Base-by-base conservation (phyloP, 1,140 invertebrate species). In the Pemphigus obesinymphae region DNA sequence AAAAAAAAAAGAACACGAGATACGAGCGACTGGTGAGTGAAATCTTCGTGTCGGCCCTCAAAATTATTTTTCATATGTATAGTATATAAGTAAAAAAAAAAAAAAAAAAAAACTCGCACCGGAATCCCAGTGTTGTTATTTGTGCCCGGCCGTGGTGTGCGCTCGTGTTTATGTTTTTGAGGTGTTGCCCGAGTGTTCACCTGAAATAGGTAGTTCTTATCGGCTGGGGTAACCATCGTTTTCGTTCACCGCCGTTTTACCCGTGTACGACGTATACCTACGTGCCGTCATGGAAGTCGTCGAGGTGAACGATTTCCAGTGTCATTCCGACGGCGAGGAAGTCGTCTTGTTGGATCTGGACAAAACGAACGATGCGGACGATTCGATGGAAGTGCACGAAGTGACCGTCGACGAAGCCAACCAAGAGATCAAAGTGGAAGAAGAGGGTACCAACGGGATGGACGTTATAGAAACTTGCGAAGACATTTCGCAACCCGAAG, bases 241-340 rank as follows among this genome's bases (percentile, higher is more conserved):
- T 3, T 34, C 15, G 7, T 66, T 3, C 13, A 20, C 29, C 2
- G 29, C 29, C 3, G 26, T 29, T 61, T 15, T 13, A 29, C n/a
- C 50, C 5, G 1, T 53, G 7, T 8, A 53, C 17, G 10, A n/a
- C n/a, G n/a, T n/a, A 11, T 4, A 2, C 10, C 43, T 13, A 15
- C 5, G 45, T 29, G 26, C 40, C 29, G n/a, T 2, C 3, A 80
- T 80, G 76, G 76, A 80, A 37, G 55, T 63, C 8, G 76, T 80
- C 23, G 76, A 80, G 8, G 76, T 61, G 3, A 80, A 45, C 3
- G 55, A 80, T 43, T 63, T 45, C 10, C 76, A 61, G n/a, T 80
- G 76, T 43, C 76, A 63, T 58, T 63, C 76, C 23, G 76, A 80
- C 76, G 76, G 55, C 13, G 76, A 80, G 13, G 76, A 80, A 29